Base-by-base conservation (phyloP, 30 jellyfish, hydroid and myxozoan genomes). In the Cassiopea xamachana region DNA sequence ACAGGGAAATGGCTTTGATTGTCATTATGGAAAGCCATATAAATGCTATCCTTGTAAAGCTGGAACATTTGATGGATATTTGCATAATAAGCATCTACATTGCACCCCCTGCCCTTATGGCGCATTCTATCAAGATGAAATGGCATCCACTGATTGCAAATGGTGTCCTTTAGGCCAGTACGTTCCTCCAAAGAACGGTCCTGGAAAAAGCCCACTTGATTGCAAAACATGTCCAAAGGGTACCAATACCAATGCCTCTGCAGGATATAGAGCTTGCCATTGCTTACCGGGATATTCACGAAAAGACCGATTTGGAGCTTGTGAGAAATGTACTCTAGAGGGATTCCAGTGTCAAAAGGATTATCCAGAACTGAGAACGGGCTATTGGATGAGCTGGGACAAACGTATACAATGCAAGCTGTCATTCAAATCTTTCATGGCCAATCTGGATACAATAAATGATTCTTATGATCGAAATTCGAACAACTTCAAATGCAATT, bases 201-300 rank as follows among this genome's bases (percentile, higher is more conserved):
- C 92, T 12, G 97, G 97, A 46, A 81, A 82, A 46, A 73, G 89
- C 58, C 87, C 91, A 1, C 51, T 81, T 39, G 85, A 81, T 12
- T 89, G 96, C 75, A 49, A 48, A n/a, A 89, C 96, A 51, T 89
- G 96, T 64, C 96, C 96, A 7, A 59, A 44, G 17, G 91, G 91
- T 5, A 89, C 92, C 61, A 60, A 89, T 18, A 89, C 90, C 7
- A 80, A 79, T 59, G 16, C n/a, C 2, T 59, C 83, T 1, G 96
- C 94, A 5, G 94, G 90, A 10, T 73, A 59, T 61, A 58, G 94
- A 0, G 89, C 89, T n/a, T 87, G 94, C 50, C 49, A 17, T 7
- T 87, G 94, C 50, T 72, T 87, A 51, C 73, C 78, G 2, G 94
- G 94, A 15, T 87, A 48, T 77, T 79, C 94, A 7, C 83, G 94